These are phyloP conservation scores for Cacoxenus indagator DNA, from an alignment of 2,888 invertebrate genomes.

Conservation along the genomic window DNA sequence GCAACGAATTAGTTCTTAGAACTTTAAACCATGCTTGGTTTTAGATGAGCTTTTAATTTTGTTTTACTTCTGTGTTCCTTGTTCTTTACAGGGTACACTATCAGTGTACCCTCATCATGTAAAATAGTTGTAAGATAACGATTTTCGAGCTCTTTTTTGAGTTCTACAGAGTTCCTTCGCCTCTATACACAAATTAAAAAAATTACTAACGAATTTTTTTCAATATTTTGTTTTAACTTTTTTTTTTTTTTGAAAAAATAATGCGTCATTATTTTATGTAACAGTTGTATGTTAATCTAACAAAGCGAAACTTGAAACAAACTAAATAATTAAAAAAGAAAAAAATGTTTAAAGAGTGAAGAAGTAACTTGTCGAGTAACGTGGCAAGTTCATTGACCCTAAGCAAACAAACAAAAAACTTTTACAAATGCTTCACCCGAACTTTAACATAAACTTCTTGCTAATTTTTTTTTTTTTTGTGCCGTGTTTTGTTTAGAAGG, in stretches of 20 bases:
- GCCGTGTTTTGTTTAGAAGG: neutral
- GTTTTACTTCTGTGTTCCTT: conserved; percentile 25
- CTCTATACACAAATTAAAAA: conserved; percentile 57
- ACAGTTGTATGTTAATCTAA: conserved; percentile 46
- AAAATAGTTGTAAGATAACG: conserved; percentile 25
- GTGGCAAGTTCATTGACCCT: conserved; percentile 53
- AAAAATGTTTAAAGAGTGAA: conserved; percentile 1
- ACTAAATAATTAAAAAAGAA: neutral
- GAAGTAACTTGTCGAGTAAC: conserved; percentile 6
- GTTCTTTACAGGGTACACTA: conserved; percentile 17
- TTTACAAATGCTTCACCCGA: conserved; percentile 32
- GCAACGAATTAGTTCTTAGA: conserved; percentile 54
- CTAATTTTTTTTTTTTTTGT: conserved; percentile 33
- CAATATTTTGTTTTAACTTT: neutral
- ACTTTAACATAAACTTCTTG: conserved; percentile 48
- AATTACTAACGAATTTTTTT: conserved; percentile 46
- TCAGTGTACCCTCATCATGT: neutral
- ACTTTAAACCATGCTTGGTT: conserved; percentile 34
- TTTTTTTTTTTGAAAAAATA: conserved; percentile 25
- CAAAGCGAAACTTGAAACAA: conserved; percentile 31
- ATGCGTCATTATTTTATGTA: conserved; percentile 38
- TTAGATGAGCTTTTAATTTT: conserved; percentile 38
- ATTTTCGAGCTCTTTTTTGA: neutral
- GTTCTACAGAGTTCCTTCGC: conserved; percentile 55
- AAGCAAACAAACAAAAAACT: conserved; percentile 43